phyloP scores from a whole-genome alignment of 2,113 vertebrate genomes.

The Alligator sinensis region DNA sequence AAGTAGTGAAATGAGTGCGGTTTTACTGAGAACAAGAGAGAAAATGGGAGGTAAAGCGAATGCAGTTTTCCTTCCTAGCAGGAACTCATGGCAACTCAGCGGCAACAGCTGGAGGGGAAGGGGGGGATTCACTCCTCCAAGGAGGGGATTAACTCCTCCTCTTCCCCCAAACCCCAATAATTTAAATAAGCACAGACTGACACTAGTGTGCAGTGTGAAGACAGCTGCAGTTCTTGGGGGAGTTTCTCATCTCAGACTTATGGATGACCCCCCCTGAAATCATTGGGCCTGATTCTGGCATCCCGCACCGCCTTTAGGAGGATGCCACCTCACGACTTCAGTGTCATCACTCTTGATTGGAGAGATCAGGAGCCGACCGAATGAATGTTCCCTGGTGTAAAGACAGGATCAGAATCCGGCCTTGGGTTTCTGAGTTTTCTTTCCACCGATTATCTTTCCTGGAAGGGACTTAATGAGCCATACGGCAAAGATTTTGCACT shows the following conservation, averaged over 20 bases:
- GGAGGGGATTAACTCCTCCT: not conserved
- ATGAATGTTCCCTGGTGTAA: fast-evolving
- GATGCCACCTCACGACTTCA: not conserved
- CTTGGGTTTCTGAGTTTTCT: not conserved
- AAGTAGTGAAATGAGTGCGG: constrained; percentile 49
- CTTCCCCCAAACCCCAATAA: not conserved
- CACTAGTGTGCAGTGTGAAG: not conserved
- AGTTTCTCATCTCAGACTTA: not conserved
- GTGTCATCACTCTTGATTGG: not conserved
- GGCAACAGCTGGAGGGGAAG: not conserved
- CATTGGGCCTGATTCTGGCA: not conserved
- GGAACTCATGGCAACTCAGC: not conserved
- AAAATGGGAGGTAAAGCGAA: not conserved
- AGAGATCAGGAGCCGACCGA: not conserved
- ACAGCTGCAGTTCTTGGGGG: not conserved
- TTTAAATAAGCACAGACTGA: not conserved
- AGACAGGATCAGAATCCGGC: fast-evolving
- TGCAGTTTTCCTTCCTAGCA: not conserved
- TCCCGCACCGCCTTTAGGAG: fast-evolving
- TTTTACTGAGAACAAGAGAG: constrained; percentile 1
- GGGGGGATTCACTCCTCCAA: too few species aligned
- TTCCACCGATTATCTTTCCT: not conserved
- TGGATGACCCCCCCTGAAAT: not conserved
- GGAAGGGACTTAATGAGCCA: not conserved
- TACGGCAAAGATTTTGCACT: constrained; percentile 24